phyloP scores from a whole-genome alignment of 2,888 invertebrate species.

The Lumbricus terrestris region DNA sequence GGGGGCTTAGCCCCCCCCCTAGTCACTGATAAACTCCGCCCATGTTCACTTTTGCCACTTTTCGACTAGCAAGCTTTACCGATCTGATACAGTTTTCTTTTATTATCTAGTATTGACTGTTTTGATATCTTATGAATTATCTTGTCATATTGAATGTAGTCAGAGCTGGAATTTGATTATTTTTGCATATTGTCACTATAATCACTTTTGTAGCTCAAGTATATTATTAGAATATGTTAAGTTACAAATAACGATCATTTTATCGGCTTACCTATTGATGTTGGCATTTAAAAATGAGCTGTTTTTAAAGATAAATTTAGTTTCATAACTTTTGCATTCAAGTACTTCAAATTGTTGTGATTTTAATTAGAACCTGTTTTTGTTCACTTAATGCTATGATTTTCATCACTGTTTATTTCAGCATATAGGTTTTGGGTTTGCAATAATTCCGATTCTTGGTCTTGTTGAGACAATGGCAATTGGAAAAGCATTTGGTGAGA shows the following conservation, averaged over 20 bases:
- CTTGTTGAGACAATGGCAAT: constrained; percentile 88
- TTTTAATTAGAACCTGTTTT: background rate
- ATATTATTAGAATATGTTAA: too few relatives aligned
- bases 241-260: background rate
- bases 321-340: background rate
- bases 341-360: background rate
- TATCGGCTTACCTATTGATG: background rate
- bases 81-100: background rate
- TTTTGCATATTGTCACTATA: background rate
- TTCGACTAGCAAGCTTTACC: background rate
- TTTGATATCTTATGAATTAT: too few relatives aligned
- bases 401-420: constrained; percentile 50
- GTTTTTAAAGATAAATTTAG: background rate
- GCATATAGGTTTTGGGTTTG: constrained; percentile 78
- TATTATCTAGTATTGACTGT: background rate
- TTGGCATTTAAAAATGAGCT: background rate
- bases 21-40: too few relatives aligned
- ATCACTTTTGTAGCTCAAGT: too few relatives aligned
- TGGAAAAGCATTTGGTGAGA: constrained; percentile 86
- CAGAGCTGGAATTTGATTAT: background rate
- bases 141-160: background rate
- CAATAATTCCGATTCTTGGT: constrained; percentile 82
- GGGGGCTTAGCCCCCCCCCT: too few relatives aligned
- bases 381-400: background rate
- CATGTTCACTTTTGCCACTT: background rate